Evolutionary conservation across 2,113 vertebrate genomes (phyloP).

Genomic region (Martes martes): DNA sequence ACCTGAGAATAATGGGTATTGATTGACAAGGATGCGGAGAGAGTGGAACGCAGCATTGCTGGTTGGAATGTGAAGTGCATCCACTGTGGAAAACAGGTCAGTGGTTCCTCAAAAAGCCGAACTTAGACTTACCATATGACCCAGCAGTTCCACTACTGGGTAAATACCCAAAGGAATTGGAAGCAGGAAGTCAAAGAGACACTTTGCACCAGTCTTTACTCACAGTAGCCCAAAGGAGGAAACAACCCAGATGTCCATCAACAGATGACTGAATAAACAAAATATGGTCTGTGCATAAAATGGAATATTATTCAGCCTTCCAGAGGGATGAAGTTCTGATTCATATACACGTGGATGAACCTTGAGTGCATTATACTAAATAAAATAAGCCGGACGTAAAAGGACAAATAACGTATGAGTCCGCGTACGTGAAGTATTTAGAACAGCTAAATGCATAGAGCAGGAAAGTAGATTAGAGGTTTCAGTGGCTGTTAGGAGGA

Average conservation of each 20-base stretch:
- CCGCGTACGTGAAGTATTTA: not conserved
- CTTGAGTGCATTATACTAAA: not conserved
- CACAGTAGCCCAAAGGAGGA: not conserved
- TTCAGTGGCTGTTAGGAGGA: not conserved
- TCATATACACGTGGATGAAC: not conserved
- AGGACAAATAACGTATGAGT: not conserved
- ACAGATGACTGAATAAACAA: fast-evolving
- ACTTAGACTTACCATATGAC: not conserved
- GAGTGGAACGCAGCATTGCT: not conserved
- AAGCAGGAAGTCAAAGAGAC: not conserved
- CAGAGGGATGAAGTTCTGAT: not conserved
- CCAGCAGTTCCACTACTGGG: too few species aligned
- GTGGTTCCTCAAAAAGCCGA: not conserved
- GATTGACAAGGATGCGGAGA: not conserved
- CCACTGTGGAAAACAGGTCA: not conserved
- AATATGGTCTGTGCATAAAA: fast-evolving
- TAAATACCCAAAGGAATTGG: not conserved
- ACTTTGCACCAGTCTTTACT: not conserved
- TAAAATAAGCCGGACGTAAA: not conserved
- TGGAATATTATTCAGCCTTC: not conserved
- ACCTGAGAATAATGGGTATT: not conserved
- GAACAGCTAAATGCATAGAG: not conserved
- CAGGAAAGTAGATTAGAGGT: not conserved
- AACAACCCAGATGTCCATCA: not conserved
- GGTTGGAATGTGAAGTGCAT: not conserved